These are phyloP conservation scores for Struthio camelus DNA, from an alignment of 2,113 vertebrate genomes.

Conservation along the genomic window DNA sequence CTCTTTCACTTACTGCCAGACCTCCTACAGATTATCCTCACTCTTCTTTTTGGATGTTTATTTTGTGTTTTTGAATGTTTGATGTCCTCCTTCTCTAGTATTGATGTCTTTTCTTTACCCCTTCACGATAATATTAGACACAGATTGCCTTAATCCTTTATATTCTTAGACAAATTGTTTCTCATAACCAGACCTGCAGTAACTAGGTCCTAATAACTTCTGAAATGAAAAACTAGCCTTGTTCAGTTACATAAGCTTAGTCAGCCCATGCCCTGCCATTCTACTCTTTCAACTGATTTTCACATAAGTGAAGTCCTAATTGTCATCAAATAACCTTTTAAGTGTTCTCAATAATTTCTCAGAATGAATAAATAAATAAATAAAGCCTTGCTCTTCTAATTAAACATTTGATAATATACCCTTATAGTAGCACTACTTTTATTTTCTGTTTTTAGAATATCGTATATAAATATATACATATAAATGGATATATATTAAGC, in stretches of 20 bases:
- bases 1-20: neutral
- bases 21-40: neutral
- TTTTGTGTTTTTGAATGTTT: neutral
- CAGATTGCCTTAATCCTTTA: neutral
- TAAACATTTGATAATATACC: neutral
- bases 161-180: neutral
- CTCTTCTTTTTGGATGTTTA: neutral
- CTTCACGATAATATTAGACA: neutral
- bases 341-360: neutral
- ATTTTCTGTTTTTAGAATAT: neutral
- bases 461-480: neutral
- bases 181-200: neutral
- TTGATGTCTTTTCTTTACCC: neutral
- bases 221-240: neutral
- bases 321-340: neutral
- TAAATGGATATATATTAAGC: neutral
- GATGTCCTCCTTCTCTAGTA: neutral
- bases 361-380: neutral
- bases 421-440: neutral
- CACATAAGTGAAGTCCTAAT: neutral
- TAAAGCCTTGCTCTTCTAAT: neutral
- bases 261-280: neutral
- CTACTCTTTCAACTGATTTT: neutral
- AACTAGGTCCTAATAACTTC: neutral
- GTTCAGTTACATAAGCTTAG: neutral